Evolutionary conservation across 2,113 vertebrate genomes (phyloP).

Genomic region (Spea bombifrons): DNA sequence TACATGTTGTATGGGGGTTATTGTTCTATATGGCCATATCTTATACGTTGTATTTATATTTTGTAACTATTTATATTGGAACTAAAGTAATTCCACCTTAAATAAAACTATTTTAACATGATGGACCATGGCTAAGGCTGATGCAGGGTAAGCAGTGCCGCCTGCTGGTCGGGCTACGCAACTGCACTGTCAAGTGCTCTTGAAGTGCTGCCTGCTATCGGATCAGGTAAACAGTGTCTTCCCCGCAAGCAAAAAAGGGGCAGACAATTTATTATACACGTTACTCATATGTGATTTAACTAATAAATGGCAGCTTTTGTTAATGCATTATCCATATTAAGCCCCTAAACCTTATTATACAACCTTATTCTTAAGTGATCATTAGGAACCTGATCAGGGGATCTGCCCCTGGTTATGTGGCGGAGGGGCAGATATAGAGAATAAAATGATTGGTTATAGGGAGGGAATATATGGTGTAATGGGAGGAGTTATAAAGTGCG

Average conservation of each 20-base stretch:
- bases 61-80: constrained; percentile 37
- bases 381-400: too few species aligned
- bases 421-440: not conserved
- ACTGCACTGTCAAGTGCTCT: not conserved
- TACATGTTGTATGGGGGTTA: not conserved
- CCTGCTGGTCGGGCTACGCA: not conserved
- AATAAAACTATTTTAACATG: constrained; percentile 22
- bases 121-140: not conserved
- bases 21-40: constrained; percentile 4
- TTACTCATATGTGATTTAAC: too few species aligned
- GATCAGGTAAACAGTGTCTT: too few species aligned
- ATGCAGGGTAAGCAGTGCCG: not conserved
- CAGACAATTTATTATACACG: too few species aligned
- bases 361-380: too few species aligned
- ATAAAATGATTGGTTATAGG: not conserved
- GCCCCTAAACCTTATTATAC: too few species aligned
- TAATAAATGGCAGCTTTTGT: too few species aligned
- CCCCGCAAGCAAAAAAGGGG: too few species aligned
- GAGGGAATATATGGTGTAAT: not conserved
- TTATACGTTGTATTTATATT: constrained; percentile 39
- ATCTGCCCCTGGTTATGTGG: too few species aligned
- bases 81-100: constrained; percentile 8
- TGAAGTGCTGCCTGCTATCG: too few species aligned
- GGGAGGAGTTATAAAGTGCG: not conserved
- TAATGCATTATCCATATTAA: too few species aligned